Evolutionary conservation across 2,113 vertebrate genomes (phyloP).

Genomic region (Urocitellus parryii): DNA sequence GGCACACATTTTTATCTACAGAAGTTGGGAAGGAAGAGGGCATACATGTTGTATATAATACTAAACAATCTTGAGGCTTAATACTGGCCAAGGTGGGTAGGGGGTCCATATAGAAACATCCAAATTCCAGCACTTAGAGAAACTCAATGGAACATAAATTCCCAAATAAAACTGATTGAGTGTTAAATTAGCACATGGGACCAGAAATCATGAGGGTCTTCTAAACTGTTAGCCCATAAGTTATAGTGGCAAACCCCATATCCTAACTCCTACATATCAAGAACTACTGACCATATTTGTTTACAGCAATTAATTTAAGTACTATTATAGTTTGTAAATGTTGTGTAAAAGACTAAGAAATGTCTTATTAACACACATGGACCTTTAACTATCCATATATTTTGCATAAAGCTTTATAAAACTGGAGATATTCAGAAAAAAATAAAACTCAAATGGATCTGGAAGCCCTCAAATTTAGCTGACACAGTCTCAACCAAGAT

Average conservation of each 20-base stretch:
- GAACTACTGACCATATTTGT: background rate
- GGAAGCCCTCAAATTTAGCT: background rate
- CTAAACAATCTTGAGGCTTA: background rate
- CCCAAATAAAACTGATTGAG: background rate
- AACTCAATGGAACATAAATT: background rate
- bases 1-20: background rate
- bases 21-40: background rate
- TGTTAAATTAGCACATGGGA: background rate
- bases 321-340: background rate
- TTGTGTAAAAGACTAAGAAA: background rate
- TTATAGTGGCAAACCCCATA: background rate
- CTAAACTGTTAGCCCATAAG: background rate
- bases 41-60: background rate
- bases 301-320: constrained; percentile 7
- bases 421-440: background rate
- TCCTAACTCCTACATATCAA: constrained; percentile 9
- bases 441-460: background rate
- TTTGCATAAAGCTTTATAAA: constrained; percentile 37
- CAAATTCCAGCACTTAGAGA: background rate
- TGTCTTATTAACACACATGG: background rate
- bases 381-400: background rate
- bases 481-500: background rate
- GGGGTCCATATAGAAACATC: background rate
- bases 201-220: background rate
- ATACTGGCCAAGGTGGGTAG: background rate